Evolutionary conservation across 1,140 invertebrate genomes (phyloP), one percentile per base, ranked within the genome.

Genomic region (Rhopalosiphum maidis): DNA sequence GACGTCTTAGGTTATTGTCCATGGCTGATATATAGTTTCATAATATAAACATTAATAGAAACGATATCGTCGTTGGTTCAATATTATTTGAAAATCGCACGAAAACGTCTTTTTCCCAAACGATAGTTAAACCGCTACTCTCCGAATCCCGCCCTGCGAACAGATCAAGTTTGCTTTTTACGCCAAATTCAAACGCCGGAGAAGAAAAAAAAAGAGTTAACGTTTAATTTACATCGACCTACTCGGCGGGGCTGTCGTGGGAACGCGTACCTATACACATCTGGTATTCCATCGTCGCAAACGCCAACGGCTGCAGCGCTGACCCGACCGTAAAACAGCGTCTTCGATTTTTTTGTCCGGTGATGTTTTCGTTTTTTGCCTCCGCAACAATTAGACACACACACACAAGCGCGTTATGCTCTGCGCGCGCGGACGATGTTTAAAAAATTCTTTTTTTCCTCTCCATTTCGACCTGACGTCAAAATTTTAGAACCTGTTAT

Each of bases 401-500:
- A 87, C 25, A 37, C 22, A 83, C 35, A 37, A 83, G 82, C 82
- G 22, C 77, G 35, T 35, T 35, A 68, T 68, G 77, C 77, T 68
- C 60, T 11, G 23, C 35, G 37, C 5, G 35, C 82, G 37, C 83
- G 83, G 8, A 21, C 11, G 11, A 43, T 43, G 37, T 25, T 43
- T 43, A 86, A 83, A 83, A 83, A 83, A 18, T 41, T 22, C 22
- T 37, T 83, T 83, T 83, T 83, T 83, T 35, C 82, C 37, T 83
- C n/a, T 83, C 6, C 82, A 15, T 83, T 83, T 30, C 85, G 43
- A 46, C 86, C 85, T n/a, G 48, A 89, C 88, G 48, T 55, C 51
- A 30, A 55, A 89, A 89, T 89, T 43, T 86, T 23, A 37, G 51
- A 89, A 89, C 88, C 88, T 41, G 88, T 89, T 89, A 55, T 89